A percentile compares a stretch with the other conserved stretches of the same genome.
phyloP scores from a whole-genome alignment of 2,797 vertebrate species.

The Megaceryle alcyon region DNA sequence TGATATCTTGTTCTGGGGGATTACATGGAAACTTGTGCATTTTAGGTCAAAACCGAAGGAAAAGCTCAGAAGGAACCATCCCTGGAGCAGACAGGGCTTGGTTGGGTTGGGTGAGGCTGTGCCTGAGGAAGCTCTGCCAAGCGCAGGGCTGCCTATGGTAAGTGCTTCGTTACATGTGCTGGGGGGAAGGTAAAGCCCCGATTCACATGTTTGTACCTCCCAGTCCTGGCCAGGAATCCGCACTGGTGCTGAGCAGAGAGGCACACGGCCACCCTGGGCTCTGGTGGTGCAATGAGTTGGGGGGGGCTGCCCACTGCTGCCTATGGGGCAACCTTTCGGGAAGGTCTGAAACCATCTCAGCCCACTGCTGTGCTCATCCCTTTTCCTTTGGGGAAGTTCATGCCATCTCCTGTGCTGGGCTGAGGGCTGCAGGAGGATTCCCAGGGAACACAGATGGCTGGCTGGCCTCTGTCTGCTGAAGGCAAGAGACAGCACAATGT shows the following conservation, averaged over 20 bases:
- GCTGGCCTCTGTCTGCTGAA: not conserved
- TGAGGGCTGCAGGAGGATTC: not conserved
- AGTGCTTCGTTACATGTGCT: not conserved
- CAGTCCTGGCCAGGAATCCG: rapidly evolving
- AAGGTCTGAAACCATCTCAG: not conserved
- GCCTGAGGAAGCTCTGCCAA: not conserved
- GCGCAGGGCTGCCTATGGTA: not conserved
- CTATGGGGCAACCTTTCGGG: not conserved
- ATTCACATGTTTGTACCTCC: not conserved
- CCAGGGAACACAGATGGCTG: not conserved
- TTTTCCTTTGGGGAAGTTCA: not conserved
- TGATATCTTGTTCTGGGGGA: not conserved
- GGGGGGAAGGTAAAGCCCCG: not conserved
- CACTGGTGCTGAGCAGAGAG: not conserved
- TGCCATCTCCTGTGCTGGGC: not conserved
- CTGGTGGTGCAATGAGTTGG: rapidly evolving
- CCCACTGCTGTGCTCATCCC: not conserved
- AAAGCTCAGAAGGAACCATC: not conserved
- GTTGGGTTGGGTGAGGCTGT: not conserved
- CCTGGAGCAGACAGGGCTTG: not conserved
- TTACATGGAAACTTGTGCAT: not conserved
- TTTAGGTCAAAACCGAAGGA: not conserved
- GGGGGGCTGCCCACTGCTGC: not conserved
- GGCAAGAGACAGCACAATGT: not conserved
- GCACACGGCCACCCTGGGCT: not conserved